Conservation (phyloP, 2,888 invertebrate species). For the Podabrus alpinus region DNA sequence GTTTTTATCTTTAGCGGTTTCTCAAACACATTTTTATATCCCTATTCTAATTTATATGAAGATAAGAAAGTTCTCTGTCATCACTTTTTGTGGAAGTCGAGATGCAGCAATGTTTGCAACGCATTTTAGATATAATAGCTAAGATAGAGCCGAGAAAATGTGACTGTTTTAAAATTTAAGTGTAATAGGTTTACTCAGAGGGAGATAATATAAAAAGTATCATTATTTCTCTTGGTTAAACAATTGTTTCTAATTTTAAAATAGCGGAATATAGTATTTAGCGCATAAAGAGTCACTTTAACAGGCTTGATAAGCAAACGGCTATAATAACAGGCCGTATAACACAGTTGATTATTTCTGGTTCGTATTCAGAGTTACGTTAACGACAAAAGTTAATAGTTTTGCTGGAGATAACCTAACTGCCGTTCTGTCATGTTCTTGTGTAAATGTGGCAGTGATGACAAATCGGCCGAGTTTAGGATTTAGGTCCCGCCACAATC, state of each 20-base stretch:
- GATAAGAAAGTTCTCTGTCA: constrained; percentile 55
- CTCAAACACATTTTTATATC: constrained; percentile 34
- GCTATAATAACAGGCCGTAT: constrained; percentile 40
- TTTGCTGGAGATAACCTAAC: constrained; percentile 29
- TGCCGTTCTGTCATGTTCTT: constrained; percentile 29
- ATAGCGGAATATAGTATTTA: constrained; percentile 48
- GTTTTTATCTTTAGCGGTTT: constrained; percentile 34
- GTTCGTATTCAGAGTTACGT: constrained; percentile 28
- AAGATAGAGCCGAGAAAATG: constrained; percentile 54
- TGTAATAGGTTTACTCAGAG: constrained; percentile 54
- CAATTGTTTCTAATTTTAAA: constrained; percentile 53
- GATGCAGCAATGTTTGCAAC: constrained; percentile 50
- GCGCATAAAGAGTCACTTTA: constrained; percentile 49
- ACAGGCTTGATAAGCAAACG: constrained; percentile 45
- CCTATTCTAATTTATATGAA: constrained; percentile 48
- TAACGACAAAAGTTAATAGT: constrained; percentile 30
- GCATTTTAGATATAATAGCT: constrained; percentile 53
- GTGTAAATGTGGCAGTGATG: constrained; percentile 37
- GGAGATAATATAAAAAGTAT: constrained; percentile 52
- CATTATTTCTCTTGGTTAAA: constrained; percentile 52
- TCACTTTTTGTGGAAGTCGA: constrained; percentile 49
- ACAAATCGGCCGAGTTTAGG: constrained; percentile 49
- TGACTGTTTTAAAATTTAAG: constrained; percentile 57
- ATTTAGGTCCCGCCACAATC: constrained; percentile 48
- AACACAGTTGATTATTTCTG: constrained; percentile 34